phyloP scores from a whole-genome alignment of 2,113 vertebrate genomes.

The Puffinus mauretanicus region DNA sequence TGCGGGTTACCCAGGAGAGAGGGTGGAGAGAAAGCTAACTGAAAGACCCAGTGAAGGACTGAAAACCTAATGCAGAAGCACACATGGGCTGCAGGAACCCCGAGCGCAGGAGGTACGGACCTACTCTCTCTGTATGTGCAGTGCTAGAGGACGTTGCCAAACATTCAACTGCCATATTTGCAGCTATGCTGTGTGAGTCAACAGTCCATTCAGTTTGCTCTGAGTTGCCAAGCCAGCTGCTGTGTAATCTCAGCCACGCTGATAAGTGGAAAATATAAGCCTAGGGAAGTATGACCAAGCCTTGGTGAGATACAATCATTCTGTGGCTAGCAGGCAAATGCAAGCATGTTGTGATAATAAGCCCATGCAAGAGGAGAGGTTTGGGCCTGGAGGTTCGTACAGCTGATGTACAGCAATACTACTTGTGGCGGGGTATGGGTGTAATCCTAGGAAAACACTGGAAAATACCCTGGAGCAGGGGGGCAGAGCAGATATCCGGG shows the following conservation, averaged over 20 bases:
- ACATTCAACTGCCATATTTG: not conserved
- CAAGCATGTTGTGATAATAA: not conserved
- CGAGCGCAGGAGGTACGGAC: fast-evolving
- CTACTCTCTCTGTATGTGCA: not conserved
- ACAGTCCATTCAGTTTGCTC: not conserved
- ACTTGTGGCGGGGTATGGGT: not conserved
- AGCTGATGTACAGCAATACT: not conserved
- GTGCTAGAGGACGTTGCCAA: not conserved
- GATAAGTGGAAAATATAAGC: not conserved
- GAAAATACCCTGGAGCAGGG: not conserved
- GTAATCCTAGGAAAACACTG: not conserved
- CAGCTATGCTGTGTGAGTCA: not conserved
- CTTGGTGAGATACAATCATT: not conserved
- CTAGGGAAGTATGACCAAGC: not conserved
- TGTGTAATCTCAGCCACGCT: not conserved
- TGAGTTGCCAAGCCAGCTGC: constrained; percentile 2
- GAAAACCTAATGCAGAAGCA: not conserved
- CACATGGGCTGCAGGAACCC: not conserved
- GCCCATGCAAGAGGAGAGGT: not conserved
- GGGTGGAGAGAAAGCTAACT: not conserved
- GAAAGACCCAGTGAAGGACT: not conserved
- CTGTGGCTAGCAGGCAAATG: not conserved
- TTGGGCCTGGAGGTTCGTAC: not conserved
- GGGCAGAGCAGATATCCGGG: not conserved
- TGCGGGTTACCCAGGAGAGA: not conserved